Evolutionary conservation across 92 coral and sea anemone genomes (phyloP), one percentile per base, ranked within the genome.

Genomic region (Bergia sp.): DNA sequence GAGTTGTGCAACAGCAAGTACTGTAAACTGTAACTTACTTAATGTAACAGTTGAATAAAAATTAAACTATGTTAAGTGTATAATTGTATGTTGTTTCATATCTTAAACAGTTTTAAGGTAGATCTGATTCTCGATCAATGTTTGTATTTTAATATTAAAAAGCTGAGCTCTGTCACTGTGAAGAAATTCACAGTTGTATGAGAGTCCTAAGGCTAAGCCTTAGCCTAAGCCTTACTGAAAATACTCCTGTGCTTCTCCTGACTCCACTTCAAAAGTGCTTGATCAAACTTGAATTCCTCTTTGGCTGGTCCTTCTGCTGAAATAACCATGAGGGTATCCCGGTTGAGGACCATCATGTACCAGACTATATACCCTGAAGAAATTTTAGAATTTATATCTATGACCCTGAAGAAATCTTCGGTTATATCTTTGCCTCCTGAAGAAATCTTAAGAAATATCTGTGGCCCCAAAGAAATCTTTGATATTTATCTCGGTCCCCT

Each of bases 251-350:
- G 41, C 76, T 89, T 89, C 84, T 83, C 85, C 29, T 40, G 55
- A 42, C 83, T 88, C 90, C 86, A 88, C 73, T 90, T 90, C 38
- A 90, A 44, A 41, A 89, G 86, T 73, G 88, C 90, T 86, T 37
- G 72, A 71, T 64, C 90, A 91, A 91, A 87, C 67, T 41, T 89
- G 58, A 91, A 81, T 82, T 91, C 88, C 80, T 91, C 85, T 85
- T 80, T 86, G 36, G 86, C 87, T 91, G 93, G 82, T 5, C 89
- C 91, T 90, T 90, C 89, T 23, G 92, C 89, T 90, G 92, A 77
- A 90, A 79, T 91, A 29, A 86, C 80, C 85, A 75, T 91, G 4
- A 82, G 90, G 78, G 86, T 82, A 71, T 91, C 93, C 87, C n/a
- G n/a, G n/a, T n/a, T n/a, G n/a, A n/a, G n/a, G n/a, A n/a, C n/a